These are phyloP conservation scores for Invenusta paracnida DNA, from an alignment of 2,888 invertebrate genomes.

Conservation along the genomic window DNA sequence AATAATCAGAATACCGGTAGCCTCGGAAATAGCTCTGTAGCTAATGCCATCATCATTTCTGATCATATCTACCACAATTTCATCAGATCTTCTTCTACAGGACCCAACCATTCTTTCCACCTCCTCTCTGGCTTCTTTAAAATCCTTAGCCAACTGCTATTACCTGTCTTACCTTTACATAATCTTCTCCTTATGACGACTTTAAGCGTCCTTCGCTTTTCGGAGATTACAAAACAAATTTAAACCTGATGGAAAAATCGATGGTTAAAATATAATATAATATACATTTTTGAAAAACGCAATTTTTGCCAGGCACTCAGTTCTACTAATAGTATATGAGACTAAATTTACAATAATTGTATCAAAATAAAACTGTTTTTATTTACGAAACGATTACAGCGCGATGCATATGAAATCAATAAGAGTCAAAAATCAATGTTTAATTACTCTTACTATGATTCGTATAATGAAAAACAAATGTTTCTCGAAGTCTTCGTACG, in stretches of 20 bases:
- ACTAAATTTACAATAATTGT: no score
- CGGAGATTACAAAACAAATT: background rate
- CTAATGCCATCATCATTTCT: background rate
- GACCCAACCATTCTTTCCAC: constrained; percentile 14
- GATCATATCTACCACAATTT: background rate
- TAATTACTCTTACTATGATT: no score
- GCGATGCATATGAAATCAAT: no score
- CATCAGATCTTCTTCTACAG: background rate
- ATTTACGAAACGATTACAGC: no score
- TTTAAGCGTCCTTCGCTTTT: background rate
- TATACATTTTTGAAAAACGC: background rate
- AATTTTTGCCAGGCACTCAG: no score
- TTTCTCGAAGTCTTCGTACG: no score
- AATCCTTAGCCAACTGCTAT: constrained; percentile 3
- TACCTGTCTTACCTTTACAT: background rate
- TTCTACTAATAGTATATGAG: no score
- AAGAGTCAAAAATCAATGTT: no score
- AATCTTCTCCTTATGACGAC: background rate
- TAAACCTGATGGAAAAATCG: background rate
- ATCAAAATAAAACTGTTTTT: no score
- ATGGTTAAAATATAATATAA: background rate
- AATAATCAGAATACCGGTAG: background rate
- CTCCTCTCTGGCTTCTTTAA: constrained; percentile 3
- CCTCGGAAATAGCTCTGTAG: background rate
- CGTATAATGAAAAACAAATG: no score